Conservation (phyloP, 2,888 invertebrate genomes). For the Drosophila atroscutellata region DNA sequence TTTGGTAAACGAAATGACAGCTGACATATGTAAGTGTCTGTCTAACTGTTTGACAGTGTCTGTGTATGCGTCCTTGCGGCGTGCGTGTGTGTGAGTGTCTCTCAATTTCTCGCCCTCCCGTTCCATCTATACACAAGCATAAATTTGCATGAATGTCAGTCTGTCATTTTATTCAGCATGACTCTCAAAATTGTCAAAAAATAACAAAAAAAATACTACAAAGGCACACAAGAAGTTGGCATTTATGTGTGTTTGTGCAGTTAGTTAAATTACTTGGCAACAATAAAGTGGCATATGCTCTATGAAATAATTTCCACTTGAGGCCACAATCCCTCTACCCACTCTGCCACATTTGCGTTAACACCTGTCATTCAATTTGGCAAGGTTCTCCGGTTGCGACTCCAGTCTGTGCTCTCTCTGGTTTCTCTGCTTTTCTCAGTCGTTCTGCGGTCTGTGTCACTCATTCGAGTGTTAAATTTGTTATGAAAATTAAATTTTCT, state of each 20-base stretch:
- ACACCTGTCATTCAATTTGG: conserved; percentile 43
- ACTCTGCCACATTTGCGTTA: conserved; percentile 11
- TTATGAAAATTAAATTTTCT: conserved; percentile 67
- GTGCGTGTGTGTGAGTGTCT: conserved; percentile 16
- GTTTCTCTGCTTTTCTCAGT: conserved; percentile 38
- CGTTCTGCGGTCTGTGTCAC: conserved; percentile 53
- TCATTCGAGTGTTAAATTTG: conserved; percentile 61
- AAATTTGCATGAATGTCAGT: conserved; percentile 7
- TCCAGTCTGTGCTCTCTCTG: conserved; percentile 7
- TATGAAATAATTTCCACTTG: conserved; percentile 66
- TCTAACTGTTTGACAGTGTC: conserved; percentile 44
- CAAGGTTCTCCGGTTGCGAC: conserved; percentile 15
- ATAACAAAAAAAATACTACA: background rate
- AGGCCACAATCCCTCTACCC: conserved; percentile 13
- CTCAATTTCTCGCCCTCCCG: conserved; percentile 4
- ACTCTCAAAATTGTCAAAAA: conserved; percentile 40
- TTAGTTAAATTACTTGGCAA: conserved; percentile 82
- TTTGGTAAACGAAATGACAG: conserved; percentile 75
- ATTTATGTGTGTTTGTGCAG: conserved; percentile 28
- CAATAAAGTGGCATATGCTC: conserved; percentile 77
- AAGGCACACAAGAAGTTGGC: background rate
- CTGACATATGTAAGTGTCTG: conserved; percentile 79
- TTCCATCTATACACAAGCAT: conserved; percentile 1
- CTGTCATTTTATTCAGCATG: conserved; percentile 13
- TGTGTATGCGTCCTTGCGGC: conserved; percentile 1